Evolutionary conservation across 2,888 invertebrate species (phyloP), one percentile per base, ranked within the genome.

Genomic region (Allophyes oxyacanthae): DNA sequence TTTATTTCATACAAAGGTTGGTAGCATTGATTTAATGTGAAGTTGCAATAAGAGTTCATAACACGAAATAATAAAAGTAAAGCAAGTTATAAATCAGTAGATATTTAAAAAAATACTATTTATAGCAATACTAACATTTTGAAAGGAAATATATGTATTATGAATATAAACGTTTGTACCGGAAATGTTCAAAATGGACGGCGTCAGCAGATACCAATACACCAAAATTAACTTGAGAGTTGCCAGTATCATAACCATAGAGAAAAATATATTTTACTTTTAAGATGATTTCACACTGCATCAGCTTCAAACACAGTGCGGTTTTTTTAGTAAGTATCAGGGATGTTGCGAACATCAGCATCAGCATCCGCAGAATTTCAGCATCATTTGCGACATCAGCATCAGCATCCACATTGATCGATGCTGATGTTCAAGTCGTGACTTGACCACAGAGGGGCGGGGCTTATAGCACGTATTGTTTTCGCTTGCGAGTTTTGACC

Each of bases 121-220:
- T 8, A 41, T 8, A 3, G 0, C 0, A 10, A 15, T 11, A 1
- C 8, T 10, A 36, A 8, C 5, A 10, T 8, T 4, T 5, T 20
- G 5, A 10, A 28, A 13, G 0, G 2, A 20, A 40, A 25, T 38
- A 28, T 4, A 3, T 0, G n/a, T 0, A 36, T 64, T 25, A 54
- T 44, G 54, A 34, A 8, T 38, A 34, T 32, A 55, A 77, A 76
- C 26, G 56, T 57, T 52, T 25, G 13, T 41, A 74, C 81, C 89
- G 91, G 92, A 91, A 81, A 70, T 73, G 40, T 61, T 64, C 67
- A 74, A 72, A 65, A 82, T 76, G 73, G 84, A 80, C 82, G 89
- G 93, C 93, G 93, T 94, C 93, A 94, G 92, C 92, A 91, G 62
- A 73, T 86, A 87, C 93, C 93, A 94, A 90, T 72, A 72, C 78